Evolutionary conservation across 2,888 invertebrate genomes (phyloP).

Genomic region (Campoplex capitator): DNA sequence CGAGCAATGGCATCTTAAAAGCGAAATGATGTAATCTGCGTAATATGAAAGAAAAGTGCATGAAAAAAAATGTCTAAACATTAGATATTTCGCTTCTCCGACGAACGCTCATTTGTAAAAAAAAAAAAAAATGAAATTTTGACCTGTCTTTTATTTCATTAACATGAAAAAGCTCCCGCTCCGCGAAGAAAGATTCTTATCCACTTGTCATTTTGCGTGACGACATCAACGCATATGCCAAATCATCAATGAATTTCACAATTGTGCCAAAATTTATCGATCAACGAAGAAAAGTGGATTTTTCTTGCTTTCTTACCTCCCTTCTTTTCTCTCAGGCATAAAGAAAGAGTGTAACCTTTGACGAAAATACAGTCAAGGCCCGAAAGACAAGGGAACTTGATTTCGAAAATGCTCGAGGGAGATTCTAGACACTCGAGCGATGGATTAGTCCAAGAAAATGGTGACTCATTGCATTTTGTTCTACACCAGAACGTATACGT

Average conservation of each 20-base stretch:
- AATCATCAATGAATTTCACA: no score
- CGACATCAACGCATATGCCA: no score
- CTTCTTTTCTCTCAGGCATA: not conserved
- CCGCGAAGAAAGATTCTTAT: no score
- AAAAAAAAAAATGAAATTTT: not conserved
- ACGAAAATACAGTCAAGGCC: slow-evolving; percentile 30
- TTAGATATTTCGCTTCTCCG: not conserved
- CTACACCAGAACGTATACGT: not conserved
- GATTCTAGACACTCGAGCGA: slow-evolving; percentile 45
- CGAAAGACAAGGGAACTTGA: slow-evolving; percentile 62
- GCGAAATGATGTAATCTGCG: not conserved
- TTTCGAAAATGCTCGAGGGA: slow-evolving; percentile 61
- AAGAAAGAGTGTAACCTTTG: not conserved
- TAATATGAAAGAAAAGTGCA: slow-evolving; percentile 4
- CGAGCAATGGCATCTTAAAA: slow-evolving; percentile 39
- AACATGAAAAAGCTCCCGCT: not conserved
- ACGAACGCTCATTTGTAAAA: not conserved
- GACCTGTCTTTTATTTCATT: not conserved
- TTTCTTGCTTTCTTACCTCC: not conserved
- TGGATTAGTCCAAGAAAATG: slow-evolving; percentile 50
- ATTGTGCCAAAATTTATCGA: no score
- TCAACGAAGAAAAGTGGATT: no score
- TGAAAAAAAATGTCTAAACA: not conserved
- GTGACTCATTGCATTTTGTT: slow-evolving; percentile 5
- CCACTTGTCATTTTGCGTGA: not conserved